These are phyloP conservation scores for Sialis lutaria DNA, from an alignment of 2,888 invertebrate genomes.

Conservation along the genomic window DNA sequence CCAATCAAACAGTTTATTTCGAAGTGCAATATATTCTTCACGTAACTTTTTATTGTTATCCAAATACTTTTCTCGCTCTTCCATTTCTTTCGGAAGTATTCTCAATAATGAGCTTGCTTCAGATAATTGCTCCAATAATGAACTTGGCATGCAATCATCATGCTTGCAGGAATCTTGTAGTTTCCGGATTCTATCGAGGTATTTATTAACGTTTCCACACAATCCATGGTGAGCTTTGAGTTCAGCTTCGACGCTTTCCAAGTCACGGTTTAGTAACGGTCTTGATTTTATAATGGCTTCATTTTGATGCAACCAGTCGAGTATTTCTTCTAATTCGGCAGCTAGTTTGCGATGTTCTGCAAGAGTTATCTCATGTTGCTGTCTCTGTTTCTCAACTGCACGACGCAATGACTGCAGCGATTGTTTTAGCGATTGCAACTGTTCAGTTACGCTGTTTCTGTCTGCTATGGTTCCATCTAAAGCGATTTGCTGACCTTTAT, in stretches of 20 bases:
- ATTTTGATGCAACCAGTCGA: constrained; percentile 69
- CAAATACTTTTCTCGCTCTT: constrained; percentile 65
- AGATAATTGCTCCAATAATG: constrained; percentile 66
- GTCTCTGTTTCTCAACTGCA: constrained; percentile 68
- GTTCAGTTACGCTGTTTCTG: constrained; percentile 72
- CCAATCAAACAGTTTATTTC: constrained; percentile 67
- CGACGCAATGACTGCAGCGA: constrained; percentile 62
- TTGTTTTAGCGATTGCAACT: constrained; percentile 72
- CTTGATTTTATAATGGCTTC: constrained; percentile 68
- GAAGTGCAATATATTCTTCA: constrained; percentile 56
- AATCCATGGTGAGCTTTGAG: constrained; percentile 57
- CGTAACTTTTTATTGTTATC: constrained; percentile 59
- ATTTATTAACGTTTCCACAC: constrained; percentile 46
- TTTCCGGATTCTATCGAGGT: constrained; percentile 49
- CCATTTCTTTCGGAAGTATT: constrained; percentile 62
- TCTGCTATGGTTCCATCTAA: constrained; percentile 79
- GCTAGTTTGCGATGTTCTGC: constrained; percentile 77
- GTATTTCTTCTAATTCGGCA: constrained; percentile 61
- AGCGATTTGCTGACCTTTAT: constrained; percentile 86
- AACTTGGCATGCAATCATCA: constrained; percentile 64
- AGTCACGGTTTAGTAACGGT: constrained; percentile 61
- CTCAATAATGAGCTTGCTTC: constrained; percentile 64
- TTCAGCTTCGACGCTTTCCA: constrained; percentile 64
- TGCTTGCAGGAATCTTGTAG: constrained; percentile 54
- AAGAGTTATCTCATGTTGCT: constrained; percentile 73